Percentiles rank a stretch among this genome's conserved stretches.
Conservation (phyloP, 2,113 vertebrate genomes). For the Syngnathus scovelli region DNA sequence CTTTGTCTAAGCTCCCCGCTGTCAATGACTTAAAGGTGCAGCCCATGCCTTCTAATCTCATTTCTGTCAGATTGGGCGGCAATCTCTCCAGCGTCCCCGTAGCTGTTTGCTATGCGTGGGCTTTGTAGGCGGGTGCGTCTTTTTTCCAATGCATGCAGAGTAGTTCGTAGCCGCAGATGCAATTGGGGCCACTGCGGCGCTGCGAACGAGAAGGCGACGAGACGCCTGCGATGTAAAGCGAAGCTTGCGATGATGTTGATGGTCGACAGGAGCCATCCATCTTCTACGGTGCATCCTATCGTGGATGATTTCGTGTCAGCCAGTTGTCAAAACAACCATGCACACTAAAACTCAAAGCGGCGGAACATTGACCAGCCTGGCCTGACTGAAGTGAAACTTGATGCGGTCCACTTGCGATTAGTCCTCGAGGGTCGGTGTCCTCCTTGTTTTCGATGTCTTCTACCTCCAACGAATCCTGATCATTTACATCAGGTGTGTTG, state of each 20-base stretch:
- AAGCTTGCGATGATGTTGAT: background rate
- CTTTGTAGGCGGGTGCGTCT: background rate
- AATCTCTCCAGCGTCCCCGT: background rate
- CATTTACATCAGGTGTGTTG: too few species aligned
- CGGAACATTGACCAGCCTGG: too few species aligned
- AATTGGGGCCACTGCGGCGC: background rate
- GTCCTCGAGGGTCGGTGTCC: too few species aligned
- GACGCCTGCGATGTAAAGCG: background rate
- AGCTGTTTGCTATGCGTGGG: background rate
- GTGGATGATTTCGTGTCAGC: too few species aligned
- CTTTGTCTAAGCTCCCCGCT: constrained; percentile 5
- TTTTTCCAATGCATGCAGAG: background rate
- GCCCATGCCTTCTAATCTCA: constrained; percentile 3
- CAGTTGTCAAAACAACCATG: too few species aligned
- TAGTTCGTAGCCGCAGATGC: background rate
- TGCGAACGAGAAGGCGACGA: background rate
- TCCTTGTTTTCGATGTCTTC: too few species aligned
- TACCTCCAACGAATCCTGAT: too few species aligned
- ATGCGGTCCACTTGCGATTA: too few species aligned
- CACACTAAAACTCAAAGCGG: too few species aligned
- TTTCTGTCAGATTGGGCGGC: background rate
- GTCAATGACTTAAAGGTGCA: constrained; percentile 7
- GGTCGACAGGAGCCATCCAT: background rate
- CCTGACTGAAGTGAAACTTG: too few species aligned
- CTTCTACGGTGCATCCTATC: too few species aligned